phyloP scores from a whole-genome alignment of 2,113 vertebrate genomes.

The Antechinus stuartii region DNA sequence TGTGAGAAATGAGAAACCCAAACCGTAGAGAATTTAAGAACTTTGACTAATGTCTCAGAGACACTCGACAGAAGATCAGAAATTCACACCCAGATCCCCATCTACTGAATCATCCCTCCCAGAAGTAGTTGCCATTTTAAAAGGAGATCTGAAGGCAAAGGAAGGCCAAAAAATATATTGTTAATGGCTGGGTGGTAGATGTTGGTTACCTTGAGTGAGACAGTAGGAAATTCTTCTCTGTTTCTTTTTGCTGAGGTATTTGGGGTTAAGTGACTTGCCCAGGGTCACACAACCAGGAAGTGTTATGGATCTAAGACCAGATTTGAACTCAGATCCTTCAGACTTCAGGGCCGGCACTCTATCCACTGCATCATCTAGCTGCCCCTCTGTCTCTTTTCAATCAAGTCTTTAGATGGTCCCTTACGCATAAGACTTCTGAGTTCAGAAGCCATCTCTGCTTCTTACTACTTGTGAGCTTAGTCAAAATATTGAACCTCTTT shows the following conservation, averaged over 20 bases:
- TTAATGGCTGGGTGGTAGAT: neutral
- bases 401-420: neutral
- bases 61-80: neutral
- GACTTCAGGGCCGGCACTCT: too few relatives aligned
- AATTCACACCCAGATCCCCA: neutral
- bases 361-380: too few relatives aligned
- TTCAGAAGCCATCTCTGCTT: neutral
- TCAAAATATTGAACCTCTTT: neutral
- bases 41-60: neutral
- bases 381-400: neutral
- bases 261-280: too few relatives aligned
- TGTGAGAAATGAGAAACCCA: neutral
- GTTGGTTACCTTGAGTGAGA: neutral
- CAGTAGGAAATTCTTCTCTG: neutral
- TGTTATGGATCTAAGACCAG: too few relatives aligned
- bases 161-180: neutral
- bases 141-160: neutral
- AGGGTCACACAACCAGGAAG: too few relatives aligned
- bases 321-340: too few relatives aligned
- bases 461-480: neutral
- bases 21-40: neutral
- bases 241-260: neutral
- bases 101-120: too few relatives aligned
- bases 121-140: neutral
- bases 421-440: neutral